Evolutionary conservation across 2,888 invertebrate species (phyloP).

Genomic region (Dascillus cervinus): DNA sequence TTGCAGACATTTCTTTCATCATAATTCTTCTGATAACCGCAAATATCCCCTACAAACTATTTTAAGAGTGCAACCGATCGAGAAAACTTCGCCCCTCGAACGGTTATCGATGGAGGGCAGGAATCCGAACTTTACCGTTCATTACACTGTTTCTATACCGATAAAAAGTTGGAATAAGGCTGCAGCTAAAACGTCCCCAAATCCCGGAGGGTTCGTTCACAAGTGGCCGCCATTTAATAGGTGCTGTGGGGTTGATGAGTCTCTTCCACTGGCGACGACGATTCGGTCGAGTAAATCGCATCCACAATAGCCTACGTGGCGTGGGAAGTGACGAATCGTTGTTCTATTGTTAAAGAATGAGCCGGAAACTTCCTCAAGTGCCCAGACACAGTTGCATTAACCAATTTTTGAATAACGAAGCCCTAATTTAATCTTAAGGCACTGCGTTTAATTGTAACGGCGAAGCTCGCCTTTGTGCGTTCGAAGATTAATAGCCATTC

Average conservation of each 20-base stretch:
- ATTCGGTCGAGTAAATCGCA: slow-evolving; percentile 13
- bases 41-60: too few relatives aligned
- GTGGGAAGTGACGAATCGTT: slow-evolving; percentile 12
- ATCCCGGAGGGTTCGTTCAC: slow-evolving; percentile 11
- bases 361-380: slow-evolving; percentile 14
- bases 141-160: slow-evolving; percentile 11
- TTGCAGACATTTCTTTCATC: too few relatives aligned
- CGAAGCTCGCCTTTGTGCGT: too few relatives aligned
- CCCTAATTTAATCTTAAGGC: slow-evolving; percentile 6
- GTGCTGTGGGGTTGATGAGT: slow-evolving; percentile 10
- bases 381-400: slow-evolving; percentile 6
- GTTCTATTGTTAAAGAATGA: slow-evolving; percentile 9
- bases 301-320: slow-evolving; percentile 7
- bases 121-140: too few relatives aligned
- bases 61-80: too few relatives aligned
- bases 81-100: too few relatives aligned
- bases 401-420: slow-evolving; percentile 6
- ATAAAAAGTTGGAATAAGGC: too few relatives aligned
- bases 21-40: too few relatives aligned
- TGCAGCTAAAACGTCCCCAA: slow-evolving; percentile 10
- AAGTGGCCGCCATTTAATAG: slow-evolving; percentile 10
- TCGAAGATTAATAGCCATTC: too few relatives aligned
- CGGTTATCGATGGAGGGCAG: too few relatives aligned
- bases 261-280: too few relatives aligned
- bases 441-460: too few relatives aligned